These are phyloP conservation scores for Caranx melampygus DNA, from an alignment of 2,113 vertebrate species.

Conservation along the genomic window DNA sequence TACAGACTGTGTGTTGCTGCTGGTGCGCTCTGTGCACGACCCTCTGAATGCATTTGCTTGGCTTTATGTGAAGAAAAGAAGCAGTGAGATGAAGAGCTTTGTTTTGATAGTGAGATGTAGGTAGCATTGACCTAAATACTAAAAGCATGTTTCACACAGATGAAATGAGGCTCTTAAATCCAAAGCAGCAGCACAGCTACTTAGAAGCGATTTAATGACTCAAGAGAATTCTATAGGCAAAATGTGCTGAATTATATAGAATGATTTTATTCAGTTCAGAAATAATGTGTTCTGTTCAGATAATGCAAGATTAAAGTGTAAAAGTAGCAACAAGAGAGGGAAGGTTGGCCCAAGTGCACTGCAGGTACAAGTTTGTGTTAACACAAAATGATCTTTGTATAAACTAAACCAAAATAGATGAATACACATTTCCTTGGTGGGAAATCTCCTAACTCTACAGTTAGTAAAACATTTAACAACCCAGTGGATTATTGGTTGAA, in stretches of 20 bases:
- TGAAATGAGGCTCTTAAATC: constrained; percentile 44
- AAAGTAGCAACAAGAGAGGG: not conserved
- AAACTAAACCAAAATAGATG: no score
- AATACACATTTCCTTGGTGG: no score
- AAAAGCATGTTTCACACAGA: constrained; percentile 46
- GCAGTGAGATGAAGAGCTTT: constrained; percentile 41
- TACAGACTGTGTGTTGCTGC: constrained; percentile 6
- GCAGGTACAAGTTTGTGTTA: no score
- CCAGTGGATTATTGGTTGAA: no score
- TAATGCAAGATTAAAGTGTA: not conserved
- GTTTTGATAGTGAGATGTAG: constrained; percentile 40
- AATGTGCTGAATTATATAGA: constrained; percentile 20
- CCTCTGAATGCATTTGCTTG: constrained; percentile 20
- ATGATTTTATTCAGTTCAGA: constrained; percentile 3
- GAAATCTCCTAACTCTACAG: no score
- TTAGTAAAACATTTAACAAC: no score
- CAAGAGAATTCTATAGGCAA: constrained; percentile 1
- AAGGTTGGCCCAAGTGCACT: not conserved
- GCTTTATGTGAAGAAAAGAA: constrained; percentile 9
- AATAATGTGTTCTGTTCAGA: not conserved
- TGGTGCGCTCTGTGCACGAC: not conserved
- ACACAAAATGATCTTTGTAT: no score
- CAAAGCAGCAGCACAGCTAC: constrained; percentile 24
- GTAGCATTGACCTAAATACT: constrained; percentile 63
- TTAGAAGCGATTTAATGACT: constrained; percentile 39